Percentiles rank a stretch among this genome's conserved stretches.
phyloP scores from a whole-genome alignment of 2,888 invertebrate species.

The Tholera decimalis region DNA sequence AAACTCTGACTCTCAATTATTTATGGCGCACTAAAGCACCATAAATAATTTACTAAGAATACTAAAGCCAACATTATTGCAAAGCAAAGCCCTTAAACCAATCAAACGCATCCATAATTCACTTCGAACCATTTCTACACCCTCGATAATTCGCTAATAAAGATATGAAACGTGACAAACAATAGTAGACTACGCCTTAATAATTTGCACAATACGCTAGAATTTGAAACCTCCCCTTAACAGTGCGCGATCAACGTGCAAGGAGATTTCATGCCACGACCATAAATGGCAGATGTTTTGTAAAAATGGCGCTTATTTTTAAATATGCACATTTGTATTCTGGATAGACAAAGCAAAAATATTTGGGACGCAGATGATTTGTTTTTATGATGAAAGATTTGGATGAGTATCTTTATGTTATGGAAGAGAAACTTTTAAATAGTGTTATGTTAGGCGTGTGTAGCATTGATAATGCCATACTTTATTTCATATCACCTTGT shows the following conservation, averaged over 20 bases:
- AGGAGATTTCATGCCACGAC: constrained; percentile 36
- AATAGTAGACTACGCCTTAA: constrained; percentile 59
- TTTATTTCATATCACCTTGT: neutral
- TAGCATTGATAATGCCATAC: constrained; percentile 28
- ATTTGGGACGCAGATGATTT: constrained; percentile 54
- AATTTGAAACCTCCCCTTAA: constrained; percentile 34
- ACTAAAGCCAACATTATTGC: constrained; percentile 1
- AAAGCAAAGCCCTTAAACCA: constrained; percentile 5
- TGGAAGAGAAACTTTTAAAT: constrained; percentile 45
- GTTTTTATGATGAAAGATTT: constrained; percentile 41
- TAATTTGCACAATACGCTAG: constrained; percentile 63
- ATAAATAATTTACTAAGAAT: constrained; percentile 5
- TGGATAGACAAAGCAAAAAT: constrained; percentile 33
- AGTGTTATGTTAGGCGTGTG: constrained; percentile 27
- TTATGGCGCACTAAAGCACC: constrained; percentile 3
- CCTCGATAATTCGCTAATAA: constrained; percentile 55
- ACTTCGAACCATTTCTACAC: neutral
- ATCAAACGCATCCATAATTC: constrained; percentile 1
- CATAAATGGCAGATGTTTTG: constrained; percentile 55
- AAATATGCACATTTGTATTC: constrained; percentile 59
- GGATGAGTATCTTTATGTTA: constrained; percentile 19
- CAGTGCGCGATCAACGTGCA: constrained; percentile 35
- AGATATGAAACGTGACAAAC: constrained; percentile 66
- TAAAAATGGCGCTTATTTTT: constrained; percentile 45
- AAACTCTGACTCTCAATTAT: constrained; percentile 8